Percentiles rank a stretch among this genome's conserved stretches.
phyloP scores from a whole-genome alignment of 1,140 invertebrate species.

The Heterodera schachtii region DNA sequence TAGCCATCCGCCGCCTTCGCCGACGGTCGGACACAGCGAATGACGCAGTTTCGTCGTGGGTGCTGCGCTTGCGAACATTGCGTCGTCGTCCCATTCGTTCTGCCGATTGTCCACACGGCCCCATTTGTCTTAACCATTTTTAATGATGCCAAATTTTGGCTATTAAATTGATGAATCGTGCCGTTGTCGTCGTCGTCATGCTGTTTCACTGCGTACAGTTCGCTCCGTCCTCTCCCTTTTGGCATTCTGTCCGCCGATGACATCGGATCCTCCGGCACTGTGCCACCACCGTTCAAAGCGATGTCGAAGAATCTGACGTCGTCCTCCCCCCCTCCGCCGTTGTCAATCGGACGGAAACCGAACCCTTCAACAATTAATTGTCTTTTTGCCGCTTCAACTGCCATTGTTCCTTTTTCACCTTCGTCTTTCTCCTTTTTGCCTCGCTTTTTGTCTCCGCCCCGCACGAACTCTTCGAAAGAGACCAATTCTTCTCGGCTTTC shows the following conservation, averaged over 20 bases:
- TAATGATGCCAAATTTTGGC: too few relatives aligned
- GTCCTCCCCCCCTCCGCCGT: neutral
- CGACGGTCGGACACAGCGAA: conserved; percentile 23
- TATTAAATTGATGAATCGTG: too few relatives aligned
- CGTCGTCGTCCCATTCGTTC: neutral
- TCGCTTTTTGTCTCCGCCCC: conserved; percentile 3
- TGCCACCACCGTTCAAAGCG: neutral
- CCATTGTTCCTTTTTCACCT: neutral
- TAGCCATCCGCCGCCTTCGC: conserved; percentile 19
- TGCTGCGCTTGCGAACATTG: neutral
- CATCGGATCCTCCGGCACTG: conserved; percentile 22
- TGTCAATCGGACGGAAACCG: conserved; percentile 4
- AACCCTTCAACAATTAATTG: conserved; percentile 2
- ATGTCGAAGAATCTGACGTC: conserved; percentile 31
- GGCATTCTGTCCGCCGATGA: conserved; percentile 15
- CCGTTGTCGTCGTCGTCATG: neutral
- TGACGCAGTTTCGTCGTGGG: conserved; percentile 4
- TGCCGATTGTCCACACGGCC: neutral
- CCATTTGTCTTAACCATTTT: too few relatives aligned
- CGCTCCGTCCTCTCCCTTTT: neutral
- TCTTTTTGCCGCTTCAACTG: too few relatives aligned
- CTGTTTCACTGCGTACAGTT: neutral
- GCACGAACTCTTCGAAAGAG: conserved; percentile 34
- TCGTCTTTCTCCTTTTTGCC: neutral
- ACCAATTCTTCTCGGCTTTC: conserved; percentile 17